These are phyloP conservation scores for Frankliniella fusca DNA, from an alignment of 2,888 invertebrate genomes.

Conservation along the genomic window DNA sequence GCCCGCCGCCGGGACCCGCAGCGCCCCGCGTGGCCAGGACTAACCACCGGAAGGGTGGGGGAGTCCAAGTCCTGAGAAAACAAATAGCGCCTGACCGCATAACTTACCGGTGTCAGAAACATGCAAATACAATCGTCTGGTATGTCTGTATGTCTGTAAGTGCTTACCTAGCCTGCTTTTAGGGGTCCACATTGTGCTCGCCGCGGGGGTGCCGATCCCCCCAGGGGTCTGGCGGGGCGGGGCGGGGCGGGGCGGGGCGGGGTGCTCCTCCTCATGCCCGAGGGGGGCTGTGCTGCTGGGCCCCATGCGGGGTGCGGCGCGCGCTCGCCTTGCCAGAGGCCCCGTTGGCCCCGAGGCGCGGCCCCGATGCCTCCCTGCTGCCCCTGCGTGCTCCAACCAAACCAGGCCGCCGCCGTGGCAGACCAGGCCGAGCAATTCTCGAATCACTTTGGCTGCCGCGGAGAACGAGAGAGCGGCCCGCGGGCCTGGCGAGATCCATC, in stretches of 20 bases:
- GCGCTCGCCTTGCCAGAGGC: too few species aligned
- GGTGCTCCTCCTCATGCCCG: neutral
- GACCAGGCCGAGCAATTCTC: too few species aligned
- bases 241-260: neutral
- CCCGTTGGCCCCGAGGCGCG: too few species aligned
- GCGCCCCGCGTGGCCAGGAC: neutral
- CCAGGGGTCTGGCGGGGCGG: neutral
- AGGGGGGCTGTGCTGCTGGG: neutral
- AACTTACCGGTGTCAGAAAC: conserved; percentile 22
- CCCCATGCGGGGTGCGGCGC: neutral
- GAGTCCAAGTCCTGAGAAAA: neutral
- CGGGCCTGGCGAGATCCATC: too few species aligned
- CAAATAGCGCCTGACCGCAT: conserved; percentile 19
- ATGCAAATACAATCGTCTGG: conserved; percentile 22
- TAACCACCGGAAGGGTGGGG: conserved; percentile 19
- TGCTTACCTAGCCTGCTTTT: neutral
- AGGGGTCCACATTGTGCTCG: neutral
- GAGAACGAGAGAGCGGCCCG: too few species aligned
- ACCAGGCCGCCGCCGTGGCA: too few species aligned
- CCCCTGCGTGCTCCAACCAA: too few species aligned
- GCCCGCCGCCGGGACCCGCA: neutral
- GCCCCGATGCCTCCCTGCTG: too few species aligned
- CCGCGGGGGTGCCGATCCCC: neutral
- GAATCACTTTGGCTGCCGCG: too few species aligned
- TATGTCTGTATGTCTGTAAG: conserved; percentile 15